These are phyloP conservation scores for Champsocephalus gunnari DNA, from an alignment of 2,797 vertebrate species.

Conservation along the genomic window DNA sequence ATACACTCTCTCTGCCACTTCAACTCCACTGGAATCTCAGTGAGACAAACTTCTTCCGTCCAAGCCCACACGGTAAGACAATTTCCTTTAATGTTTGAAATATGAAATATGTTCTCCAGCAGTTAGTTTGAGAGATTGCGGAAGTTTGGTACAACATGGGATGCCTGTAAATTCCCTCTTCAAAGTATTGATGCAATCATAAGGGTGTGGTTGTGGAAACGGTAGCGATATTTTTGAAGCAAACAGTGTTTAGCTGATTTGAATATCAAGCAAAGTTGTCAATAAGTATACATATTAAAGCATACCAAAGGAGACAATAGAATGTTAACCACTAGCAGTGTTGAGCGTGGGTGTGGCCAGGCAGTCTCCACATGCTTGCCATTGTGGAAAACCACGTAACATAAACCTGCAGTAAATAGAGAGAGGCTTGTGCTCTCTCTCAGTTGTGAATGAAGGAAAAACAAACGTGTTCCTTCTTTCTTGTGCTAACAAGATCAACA, in stretches of 20 bases:
- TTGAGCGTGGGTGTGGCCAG: slow-evolving; percentile 62
- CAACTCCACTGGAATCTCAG: slow-evolving; percentile 50
- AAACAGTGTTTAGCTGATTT: neutral
- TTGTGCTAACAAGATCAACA: neutral
- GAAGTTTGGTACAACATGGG: neutral
- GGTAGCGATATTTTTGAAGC: neutral
- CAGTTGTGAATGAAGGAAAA: neutral
- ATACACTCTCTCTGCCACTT: slow-evolving; percentile 28
- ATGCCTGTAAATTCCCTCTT: accelerated
- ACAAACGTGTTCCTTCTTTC: neutral
- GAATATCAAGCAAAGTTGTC: too few relatives aligned
- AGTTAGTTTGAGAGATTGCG: neutral
- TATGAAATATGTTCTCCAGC: neutral
- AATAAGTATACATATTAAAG: neutral
- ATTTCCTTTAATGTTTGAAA: neutral
- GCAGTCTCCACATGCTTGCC: slow-evolving; percentile 17
- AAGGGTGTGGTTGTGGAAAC: slow-evolving; percentile 63
- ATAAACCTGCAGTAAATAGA: slow-evolving; percentile 38
- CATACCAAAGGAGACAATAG: neutral
- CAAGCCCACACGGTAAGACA: slow-evolving; percentile 62
- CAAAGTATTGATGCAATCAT: neutral
- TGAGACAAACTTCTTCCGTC: slow-evolving; percentile 26
- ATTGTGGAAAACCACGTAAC: slow-evolving; percentile 36
- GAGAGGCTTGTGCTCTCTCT: neutral
- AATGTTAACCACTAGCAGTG: neutral